A percentile compares a stretch with the other conserved stretches of the same genome.
Evolutionary conservation across 1,140 invertebrate genomes (phyloP).

Genomic region (Kradibia gibbosae): DNA sequence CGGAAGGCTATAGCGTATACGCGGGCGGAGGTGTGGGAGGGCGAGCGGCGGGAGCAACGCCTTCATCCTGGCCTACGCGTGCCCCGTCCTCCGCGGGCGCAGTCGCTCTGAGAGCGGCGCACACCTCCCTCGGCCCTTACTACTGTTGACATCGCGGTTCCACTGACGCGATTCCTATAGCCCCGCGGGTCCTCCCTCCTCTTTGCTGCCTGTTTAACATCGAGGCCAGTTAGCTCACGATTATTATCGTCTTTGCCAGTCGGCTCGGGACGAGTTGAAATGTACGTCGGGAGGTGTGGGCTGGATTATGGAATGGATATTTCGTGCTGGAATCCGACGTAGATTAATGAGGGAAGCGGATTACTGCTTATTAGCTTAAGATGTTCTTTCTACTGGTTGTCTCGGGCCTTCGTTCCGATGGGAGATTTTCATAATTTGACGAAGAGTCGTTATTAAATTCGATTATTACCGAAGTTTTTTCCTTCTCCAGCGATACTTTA

Average conservation of each 20-base stretch:
- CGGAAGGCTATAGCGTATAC: background rate
- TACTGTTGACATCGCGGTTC: background rate
- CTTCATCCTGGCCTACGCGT: no score
- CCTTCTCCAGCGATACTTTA: background rate
- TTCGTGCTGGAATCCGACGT: constrained; percentile 25
- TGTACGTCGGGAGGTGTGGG: background rate
- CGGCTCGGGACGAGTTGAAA: background rate
- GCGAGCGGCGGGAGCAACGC: background rate
- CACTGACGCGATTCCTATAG: background rate
- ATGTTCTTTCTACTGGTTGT: background rate
- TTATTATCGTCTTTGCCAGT: constrained; percentile 28
- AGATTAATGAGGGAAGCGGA: constrained; percentile 39
- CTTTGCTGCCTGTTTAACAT: no score
- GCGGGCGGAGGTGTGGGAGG: constrained; percentile 32
- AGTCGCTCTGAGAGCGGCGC: no score
- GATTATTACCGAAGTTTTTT: no score
- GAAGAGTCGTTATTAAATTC: background rate
- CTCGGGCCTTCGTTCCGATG: background rate
- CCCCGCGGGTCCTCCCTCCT: no score
- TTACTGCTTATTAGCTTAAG: constrained; percentile 11
- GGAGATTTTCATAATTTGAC: constrained; percentile 34
- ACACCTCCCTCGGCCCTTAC: background rate
- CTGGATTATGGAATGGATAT: background rate
- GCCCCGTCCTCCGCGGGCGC: no score
- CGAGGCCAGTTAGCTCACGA: background rate